phyloP scores from a whole-genome alignment of 2,113 vertebrate species.

The Pterophyllum scalare region DNA sequence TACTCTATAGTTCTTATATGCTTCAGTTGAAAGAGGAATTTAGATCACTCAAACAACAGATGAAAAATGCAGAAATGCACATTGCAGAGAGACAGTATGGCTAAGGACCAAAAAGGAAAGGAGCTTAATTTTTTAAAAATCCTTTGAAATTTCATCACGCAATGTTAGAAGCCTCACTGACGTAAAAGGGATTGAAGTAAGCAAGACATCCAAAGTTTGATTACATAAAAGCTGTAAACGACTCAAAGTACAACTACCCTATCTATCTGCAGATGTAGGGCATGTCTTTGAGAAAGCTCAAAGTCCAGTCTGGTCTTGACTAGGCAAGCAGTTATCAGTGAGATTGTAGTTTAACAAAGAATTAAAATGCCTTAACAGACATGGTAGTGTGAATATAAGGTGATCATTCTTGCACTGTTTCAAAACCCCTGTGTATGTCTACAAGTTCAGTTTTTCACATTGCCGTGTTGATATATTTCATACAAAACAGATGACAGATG shows the following conservation, averaged over 20 bases:
- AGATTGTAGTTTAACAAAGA: neutral
- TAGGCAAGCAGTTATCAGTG: neutral
- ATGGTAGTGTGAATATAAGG: neutral
- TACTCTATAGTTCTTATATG: neutral
- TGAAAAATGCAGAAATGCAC: neutral
- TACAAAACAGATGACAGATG: slow-evolving; percentile 2
- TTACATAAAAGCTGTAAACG: slow-evolving; percentile 5
- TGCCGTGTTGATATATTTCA: neutral
- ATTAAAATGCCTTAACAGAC: neutral
- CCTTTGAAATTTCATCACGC: neutral
- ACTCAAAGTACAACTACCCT: slow-evolving; percentile 10
- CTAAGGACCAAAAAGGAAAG: neutral
- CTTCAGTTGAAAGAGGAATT: neutral
- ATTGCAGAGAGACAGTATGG: neutral
- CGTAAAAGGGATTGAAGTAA: neutral
- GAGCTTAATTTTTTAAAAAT: neutral
- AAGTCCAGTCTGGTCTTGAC: neutral
- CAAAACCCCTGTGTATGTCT: neutral
- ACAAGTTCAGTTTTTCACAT: neutral
- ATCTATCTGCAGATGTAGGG: slow-evolving; percentile 2
- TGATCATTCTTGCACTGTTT: neutral
- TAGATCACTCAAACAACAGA: neutral
- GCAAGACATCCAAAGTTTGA: neutral
- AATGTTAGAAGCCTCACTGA: neutral
- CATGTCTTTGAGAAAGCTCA: neutral